A percentile compares a stretch with the other conserved stretches of the same genome.
Evolutionary conservation across 1,140 invertebrate species (phyloP).

Genomic region (Drosophila busckii): DNA sequence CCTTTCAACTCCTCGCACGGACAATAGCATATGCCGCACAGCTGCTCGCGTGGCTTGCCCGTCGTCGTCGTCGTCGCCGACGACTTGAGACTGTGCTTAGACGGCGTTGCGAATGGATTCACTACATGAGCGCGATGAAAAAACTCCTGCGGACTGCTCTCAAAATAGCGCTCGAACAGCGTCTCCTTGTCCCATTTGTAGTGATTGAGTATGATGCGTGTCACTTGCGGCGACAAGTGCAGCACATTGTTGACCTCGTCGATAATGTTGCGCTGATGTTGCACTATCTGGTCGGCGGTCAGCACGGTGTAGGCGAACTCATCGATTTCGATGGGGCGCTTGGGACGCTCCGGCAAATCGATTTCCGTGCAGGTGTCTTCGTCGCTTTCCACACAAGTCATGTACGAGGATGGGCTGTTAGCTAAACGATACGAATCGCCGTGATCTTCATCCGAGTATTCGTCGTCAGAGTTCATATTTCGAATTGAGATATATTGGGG

Average conservation of each 20-base stretch:
- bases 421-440: slow-evolving; percentile 88
- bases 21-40: slow-evolving; percentile 79
- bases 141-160: slow-evolving; percentile 94
- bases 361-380: slow-evolving; percentile 91
- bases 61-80: not conserved
- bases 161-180: slow-evolving; percentile 97
- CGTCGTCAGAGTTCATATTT: slow-evolving; percentile 93
- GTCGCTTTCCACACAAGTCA: slow-evolving; percentile 89
- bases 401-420: slow-evolving; percentile 81
- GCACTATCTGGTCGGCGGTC: slow-evolving; percentile 95
- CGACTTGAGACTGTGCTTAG: not conserved
- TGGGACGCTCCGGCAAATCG: slow-evolving; percentile 82
- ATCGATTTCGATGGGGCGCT: slow-evolving; percentile 87
- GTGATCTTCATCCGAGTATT: slow-evolving; percentile 88
- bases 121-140: slow-evolving; percentile 96
- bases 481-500: slow-evolving; percentile 29
- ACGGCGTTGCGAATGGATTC: slow-evolving; percentile 84
- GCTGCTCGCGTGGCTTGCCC: slow-evolving; percentile 80
- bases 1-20: slow-evolving; percentile 93
- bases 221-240: slow-evolving; percentile 92
- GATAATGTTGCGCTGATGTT: slow-evolving; percentile 97
- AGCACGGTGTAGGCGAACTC: slow-evolving; percentile 96
- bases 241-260: slow-evolving; percentile 95
- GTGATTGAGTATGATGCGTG: slow-evolving; percentile 95
- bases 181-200: slow-evolving; percentile 99